These are phyloP conservation scores for Ruditapes philippinarum DNA, from an alignment of 1,140 invertebrate genomes.

Conservation along the genomic window DNA sequence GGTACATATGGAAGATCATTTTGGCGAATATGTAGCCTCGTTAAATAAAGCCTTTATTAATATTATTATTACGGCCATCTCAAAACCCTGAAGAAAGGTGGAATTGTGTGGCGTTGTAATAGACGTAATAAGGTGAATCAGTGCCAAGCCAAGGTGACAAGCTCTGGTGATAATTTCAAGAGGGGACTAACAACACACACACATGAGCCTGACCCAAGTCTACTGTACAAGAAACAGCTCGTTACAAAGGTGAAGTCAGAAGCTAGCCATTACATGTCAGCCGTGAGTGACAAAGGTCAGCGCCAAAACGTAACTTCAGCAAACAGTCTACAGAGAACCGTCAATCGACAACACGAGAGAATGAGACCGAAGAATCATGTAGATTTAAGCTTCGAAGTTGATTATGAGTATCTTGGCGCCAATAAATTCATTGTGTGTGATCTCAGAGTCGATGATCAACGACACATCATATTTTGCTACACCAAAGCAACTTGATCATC, in stretches of 20 bases:
- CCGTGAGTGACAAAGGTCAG: background rate
- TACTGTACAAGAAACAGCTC: background rate
- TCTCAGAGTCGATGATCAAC: constrained; percentile 6
- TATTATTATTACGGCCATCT: too few species aligned
- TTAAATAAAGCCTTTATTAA: too few species aligned
- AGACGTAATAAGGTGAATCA: too few species aligned
- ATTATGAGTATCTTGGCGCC: constrained; percentile 1
- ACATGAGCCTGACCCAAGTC: background rate
- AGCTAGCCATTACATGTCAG: background rate
- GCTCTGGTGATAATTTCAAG: too few species aligned
- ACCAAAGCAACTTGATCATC: constrained; percentile 13
- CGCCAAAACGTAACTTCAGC: background rate
- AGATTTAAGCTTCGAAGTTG: background rate
- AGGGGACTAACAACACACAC: too few species aligned
- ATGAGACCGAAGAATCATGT: background rate
- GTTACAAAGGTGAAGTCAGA: background rate
- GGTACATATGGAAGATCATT: too few species aligned
- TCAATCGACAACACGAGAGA: background rate
- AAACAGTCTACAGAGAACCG: background rate
- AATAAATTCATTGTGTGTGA: constrained; percentile 34
- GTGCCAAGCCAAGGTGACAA: too few species aligned
- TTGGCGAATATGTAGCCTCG: too few species aligned
- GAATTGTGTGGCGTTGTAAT: too few species aligned
- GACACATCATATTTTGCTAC: constrained; percentile 53
- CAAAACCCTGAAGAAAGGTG: too few species aligned